phyloP scores from a whole-genome alignment of 2,888 invertebrate species.

The Psylliodes chrysocephalus region DNA sequence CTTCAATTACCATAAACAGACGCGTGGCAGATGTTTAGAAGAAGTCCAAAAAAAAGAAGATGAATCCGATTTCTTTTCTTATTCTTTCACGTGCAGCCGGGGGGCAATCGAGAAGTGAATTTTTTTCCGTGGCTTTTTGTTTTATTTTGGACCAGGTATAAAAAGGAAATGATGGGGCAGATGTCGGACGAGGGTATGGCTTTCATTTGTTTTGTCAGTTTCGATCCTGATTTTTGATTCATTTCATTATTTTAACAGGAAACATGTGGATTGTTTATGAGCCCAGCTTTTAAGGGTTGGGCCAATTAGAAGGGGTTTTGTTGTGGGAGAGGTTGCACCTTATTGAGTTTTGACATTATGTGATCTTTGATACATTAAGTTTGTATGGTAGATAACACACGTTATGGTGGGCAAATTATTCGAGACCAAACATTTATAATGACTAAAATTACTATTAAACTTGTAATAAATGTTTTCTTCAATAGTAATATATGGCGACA shows the following conservation, averaged over 20 bases:
- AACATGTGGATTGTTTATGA: conserved; percentile 39
- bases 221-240: conserved; percentile 38
- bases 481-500: too few species aligned
- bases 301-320: conserved; percentile 19
- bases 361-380: too few species aligned
- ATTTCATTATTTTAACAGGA: conserved; percentile 42
- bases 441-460: too few species aligned
- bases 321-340: not conserved
- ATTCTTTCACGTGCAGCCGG: conserved; percentile 15
- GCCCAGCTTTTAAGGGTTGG: conserved; percentile 9
- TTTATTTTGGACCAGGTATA: conserved; percentile 32
- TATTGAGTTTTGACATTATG: not conserved
- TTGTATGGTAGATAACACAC: too few species aligned
- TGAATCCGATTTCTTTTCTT: conserved; percentile 16
- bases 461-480: too few species aligned
- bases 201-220: conserved; percentile 23
- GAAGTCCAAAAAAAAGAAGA: conserved; percentile 18
- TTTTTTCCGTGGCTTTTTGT: conserved; percentile 28
- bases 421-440: too few species aligned
- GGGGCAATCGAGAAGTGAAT: conserved; percentile 21
- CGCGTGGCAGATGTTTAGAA: conserved; percentile 47
- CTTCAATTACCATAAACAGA: conserved; percentile 29
- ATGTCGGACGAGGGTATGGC: conserved; percentile 34
- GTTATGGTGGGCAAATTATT: too few species aligned
- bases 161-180: conserved; percentile 41